These are phyloP conservation scores for Holcopasites calliopsidis DNA, from an alignment of 1,140 invertebrate species.

Conservation along the genomic window DNA sequence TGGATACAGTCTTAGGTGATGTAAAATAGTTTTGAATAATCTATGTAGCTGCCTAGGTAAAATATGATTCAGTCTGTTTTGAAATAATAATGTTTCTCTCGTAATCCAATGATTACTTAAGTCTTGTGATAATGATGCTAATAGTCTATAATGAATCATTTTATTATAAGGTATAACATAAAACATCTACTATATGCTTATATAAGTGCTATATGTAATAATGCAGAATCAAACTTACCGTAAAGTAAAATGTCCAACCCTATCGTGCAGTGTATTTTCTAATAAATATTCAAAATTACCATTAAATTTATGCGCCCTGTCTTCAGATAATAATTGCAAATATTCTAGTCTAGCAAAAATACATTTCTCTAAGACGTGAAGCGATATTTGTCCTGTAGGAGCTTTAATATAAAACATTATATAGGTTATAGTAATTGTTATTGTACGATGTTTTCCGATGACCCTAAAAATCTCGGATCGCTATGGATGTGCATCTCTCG, in stretches of 20 bases:
- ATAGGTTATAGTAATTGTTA: not conserved
- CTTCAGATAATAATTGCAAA: conserved; percentile 65
- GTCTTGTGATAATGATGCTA: conserved; percentile 65
- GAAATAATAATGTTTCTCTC: conserved; percentile 70
- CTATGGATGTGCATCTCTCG: too few relatives aligned
- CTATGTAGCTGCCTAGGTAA: conserved; percentile 66
- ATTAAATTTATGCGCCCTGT: conserved; percentile 63
- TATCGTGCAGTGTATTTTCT: conserved; percentile 81
- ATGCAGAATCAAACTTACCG: conserved; percentile 75
- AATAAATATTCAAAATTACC: conserved; percentile 80
- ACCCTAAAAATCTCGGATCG: too few relatives aligned
- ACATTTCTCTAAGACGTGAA: conserved; percentile 73
- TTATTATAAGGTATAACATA: conserved; percentile 40
- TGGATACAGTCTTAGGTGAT: conserved; percentile 55
- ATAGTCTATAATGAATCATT: conserved; percentile 65
- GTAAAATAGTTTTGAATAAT: conserved; percentile 68
- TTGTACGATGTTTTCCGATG: not conserved
- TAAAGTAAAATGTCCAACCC: conserved; percentile 81
- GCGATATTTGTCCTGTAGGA: conserved; percentile 65
- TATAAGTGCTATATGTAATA: conserved; percentile 2
- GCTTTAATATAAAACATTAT: conserved; percentile 76
- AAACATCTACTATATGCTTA: too few relatives aligned
- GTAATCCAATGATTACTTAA: conserved; percentile 69
- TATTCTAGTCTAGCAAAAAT: conserved; percentile 72
- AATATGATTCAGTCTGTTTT: conserved; percentile 68